phyloP scores from a whole-genome alignment of 2,888 invertebrate genomes.

The Argyresthia goedartella region DNA sequence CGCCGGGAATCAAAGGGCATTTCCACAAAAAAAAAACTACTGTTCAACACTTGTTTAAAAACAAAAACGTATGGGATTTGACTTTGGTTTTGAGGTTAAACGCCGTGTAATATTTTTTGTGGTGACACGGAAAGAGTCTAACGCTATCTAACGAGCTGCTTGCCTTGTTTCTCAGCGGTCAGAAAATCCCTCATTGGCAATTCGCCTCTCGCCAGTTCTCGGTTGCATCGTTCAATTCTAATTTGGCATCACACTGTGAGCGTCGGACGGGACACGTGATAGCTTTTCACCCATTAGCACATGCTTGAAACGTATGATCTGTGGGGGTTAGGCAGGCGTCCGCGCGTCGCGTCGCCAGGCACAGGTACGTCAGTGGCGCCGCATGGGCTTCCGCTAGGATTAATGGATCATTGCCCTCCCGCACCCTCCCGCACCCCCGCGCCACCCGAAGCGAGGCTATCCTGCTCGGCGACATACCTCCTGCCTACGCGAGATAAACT shows the following conservation, averaged over 20 bases:
- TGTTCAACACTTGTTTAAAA: too few relatives aligned
- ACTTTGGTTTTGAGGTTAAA: too few relatives aligned
- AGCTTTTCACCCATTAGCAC: conserved; percentile 24
- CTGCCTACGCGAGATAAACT: conserved; percentile 50
- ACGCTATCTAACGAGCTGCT: not conserved
- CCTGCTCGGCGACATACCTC: conserved; percentile 54
- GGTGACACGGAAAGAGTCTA: too few relatives aligned
- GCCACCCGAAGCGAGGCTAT: conserved; percentile 51
- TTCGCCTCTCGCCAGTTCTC: too few relatives aligned
- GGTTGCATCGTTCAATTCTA: conserved; percentile 1
- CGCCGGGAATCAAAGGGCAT: too few relatives aligned
- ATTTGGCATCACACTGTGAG: not conserved
- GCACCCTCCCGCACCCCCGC: conserved; percentile 35
- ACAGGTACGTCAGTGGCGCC: conserved; percentile 75
- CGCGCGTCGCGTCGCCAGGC: conserved; percentile 49
- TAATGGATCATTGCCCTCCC: conserved; percentile 87
- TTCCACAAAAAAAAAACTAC: too few relatives aligned
- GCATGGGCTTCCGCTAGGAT: conserved; percentile 84
- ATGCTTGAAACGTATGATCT: conserved; percentile 22
- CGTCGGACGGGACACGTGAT: not conserved
- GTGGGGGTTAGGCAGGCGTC: conserved; percentile 44
- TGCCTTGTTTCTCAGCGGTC: too few relatives aligned
- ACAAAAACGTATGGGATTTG: too few relatives aligned
- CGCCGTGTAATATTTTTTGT: too few relatives aligned
- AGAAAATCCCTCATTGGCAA: too few relatives aligned